phyloP scores from a whole-genome alignment of 1,140 invertebrate species.

The Glossosoma conforme region DNA sequence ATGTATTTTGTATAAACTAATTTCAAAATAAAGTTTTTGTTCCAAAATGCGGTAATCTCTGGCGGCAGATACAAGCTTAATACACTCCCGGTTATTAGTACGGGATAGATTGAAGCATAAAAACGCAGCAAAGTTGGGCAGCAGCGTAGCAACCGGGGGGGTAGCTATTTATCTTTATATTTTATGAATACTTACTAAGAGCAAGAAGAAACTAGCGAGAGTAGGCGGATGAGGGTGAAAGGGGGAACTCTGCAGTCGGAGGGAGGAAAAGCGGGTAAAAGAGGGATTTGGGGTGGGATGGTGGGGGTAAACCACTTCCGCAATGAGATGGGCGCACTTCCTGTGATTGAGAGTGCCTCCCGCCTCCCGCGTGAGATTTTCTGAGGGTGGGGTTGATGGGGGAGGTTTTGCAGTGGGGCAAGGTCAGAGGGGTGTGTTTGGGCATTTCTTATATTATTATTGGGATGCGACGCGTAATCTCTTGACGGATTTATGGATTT shows the following conservation, averaged over 20 bases:
- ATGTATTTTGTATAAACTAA: too few relatives aligned
- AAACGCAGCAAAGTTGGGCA: conserved; percentile 4
- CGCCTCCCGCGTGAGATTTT: conserved; percentile 23
- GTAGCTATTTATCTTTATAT: conserved; percentile 23
- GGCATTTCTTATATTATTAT: too few relatives aligned
- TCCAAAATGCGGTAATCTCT: too few relatives aligned
- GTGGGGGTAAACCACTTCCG: conserved; percentile 50
- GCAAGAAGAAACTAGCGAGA: conserved; percentile 5
- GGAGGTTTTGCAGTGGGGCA: conserved; percentile 15
- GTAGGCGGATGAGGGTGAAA: background rate
- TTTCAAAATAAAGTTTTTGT: too few relatives aligned
- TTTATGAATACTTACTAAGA: conserved; percentile 21
- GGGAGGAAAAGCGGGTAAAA: background rate
- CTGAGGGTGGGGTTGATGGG: conserved; percentile 2
- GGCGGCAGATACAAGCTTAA: background rate
- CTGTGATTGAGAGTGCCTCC: conserved; percentile 49
- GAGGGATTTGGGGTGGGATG: conserved; percentile 39
- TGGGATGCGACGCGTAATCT: too few relatives aligned
- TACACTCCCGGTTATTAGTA: too few relatives aligned
- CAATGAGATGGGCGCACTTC: conserved; percentile 52
- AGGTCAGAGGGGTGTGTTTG: conserved; percentile 16
- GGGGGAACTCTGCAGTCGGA: conserved; percentile 1
- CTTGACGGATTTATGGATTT: too few relatives aligned
- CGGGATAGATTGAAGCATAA: conserved; percentile 8
- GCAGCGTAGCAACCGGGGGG: conserved; percentile 1